Evolutionary conservation across 2,888 invertebrate genomes (phyloP).

Genomic region (Deladenus siricidicola): DNA sequence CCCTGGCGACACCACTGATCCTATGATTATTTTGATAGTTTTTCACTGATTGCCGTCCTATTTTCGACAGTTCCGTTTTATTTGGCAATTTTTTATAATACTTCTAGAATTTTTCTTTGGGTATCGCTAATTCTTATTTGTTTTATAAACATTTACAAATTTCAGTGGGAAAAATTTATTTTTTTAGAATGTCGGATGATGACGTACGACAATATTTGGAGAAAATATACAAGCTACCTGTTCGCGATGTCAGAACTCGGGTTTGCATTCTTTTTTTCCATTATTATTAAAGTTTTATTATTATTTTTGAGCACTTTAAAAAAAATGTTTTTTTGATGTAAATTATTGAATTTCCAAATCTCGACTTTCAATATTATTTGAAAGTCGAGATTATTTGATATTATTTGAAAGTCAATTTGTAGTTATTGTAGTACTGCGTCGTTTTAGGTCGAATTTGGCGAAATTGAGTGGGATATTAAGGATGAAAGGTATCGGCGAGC

Average conservation of each 20-base stretch:
- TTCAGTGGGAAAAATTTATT: slow-evolving; percentile 7
- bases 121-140: no score
- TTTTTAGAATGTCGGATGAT: slow-evolving; percentile 70
- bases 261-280: slow-evolving; percentile 18
- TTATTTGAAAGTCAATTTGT: slow-evolving; percentile 3
- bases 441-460: slow-evolving; percentile 42
- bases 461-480: slow-evolving; percentile 37
- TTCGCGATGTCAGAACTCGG: slow-evolving; percentile 67
- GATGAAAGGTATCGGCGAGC: slow-evolving; percentile 41
- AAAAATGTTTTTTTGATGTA: no score
- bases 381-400: not conserved
- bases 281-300: no score
- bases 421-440: not conserved
- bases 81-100: not conserved
- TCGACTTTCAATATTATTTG: slow-evolving; percentile 3
- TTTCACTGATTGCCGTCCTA: no score
- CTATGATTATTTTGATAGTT: no score
- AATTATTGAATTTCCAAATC: not conserved
- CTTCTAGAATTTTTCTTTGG: not conserved
- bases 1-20: no score
- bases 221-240: slow-evolving; percentile 83
- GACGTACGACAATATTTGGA: slow-evolving; percentile 87
- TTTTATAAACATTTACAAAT: no score
- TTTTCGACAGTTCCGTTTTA: not conserved
- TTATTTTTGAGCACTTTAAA: no score